Base-by-base conservation (phyloP, 1,140 invertebrate genomes). In the Gerris buenoi region DNA sequence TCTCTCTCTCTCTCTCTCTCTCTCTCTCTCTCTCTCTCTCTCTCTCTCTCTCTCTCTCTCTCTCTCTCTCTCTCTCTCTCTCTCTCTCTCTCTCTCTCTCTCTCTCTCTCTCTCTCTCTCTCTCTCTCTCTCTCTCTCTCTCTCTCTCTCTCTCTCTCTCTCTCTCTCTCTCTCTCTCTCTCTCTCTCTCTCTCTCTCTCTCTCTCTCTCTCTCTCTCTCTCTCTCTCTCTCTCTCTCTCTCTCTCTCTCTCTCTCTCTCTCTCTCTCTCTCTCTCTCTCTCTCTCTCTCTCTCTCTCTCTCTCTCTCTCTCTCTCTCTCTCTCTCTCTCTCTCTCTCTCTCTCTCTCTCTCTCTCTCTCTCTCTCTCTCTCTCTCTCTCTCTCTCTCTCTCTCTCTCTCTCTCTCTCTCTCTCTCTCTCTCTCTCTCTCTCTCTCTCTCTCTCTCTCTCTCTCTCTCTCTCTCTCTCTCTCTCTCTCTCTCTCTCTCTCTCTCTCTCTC, bases 211-310 rank as follows among this genome's bases (percentile, higher is more conserved):
- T 56, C 46, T 56, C 46, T 56, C 46, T 56, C 46, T 56, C 46
- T 56, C 46, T 56, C 46, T 56, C 46, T 56, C 46, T 56, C 46
- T 56, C 46, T 56, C 46, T 56, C 46, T 56, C 46, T 56, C 46
- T 56, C 46, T 56, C 46, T 56, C 46, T 56, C 46, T 56, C 46
- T 56, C 46, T 56, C 46, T 56, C n/a, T 56, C 46, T 56, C n/a
- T 56, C 46, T 56, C n/a, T 56, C 46, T 56, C n/a, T 56, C 46
- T 56, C n/a, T 56, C 46, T 56, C n/a, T 56, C 46, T 56, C n/a
- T 56, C 46, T 56, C n/a, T 56, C 46, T 56, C 46, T 13, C n/a
- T 56, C n/a, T 56, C 10, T n/a, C 46, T 56, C 46, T 56, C n/a
- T 56, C 46, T 56, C n/a, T n/a, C 46, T n/a, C 46, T 13, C n/a